These are phyloP conservation scores for Gavia stellata DNA, from an alignment of 2,113 vertebrate species.

Conservation along the genomic window DNA sequence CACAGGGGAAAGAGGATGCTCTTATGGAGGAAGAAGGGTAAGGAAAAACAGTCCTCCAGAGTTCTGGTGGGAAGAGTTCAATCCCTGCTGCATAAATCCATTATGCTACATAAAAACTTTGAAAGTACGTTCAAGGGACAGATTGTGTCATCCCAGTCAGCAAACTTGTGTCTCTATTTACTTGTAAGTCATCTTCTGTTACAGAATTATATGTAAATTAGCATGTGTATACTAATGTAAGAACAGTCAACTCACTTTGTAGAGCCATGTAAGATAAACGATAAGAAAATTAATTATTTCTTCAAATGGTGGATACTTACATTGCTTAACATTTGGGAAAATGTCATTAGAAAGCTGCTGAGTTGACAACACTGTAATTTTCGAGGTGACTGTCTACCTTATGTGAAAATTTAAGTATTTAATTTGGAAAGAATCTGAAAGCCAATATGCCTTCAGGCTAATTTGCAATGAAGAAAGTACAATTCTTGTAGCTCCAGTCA, in stretches of 20 bases:
- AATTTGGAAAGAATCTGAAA: background rate
- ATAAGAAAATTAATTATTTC: background rate
- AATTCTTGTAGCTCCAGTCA: background rate
- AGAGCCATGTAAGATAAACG: background rate
- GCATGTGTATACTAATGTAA: background rate
- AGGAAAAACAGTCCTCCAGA: background rate
- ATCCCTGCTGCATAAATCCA: background rate
- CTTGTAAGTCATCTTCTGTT: background rate
- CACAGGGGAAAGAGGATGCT: slow-evolving; percentile 73
- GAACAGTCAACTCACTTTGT: background rate
- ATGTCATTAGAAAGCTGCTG: background rate
- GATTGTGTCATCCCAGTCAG: background rate
- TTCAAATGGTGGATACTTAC: background rate
- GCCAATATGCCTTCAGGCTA: background rate
- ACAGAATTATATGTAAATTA: background rate
- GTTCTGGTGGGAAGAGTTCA: background rate
- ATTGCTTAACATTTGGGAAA: background rate
- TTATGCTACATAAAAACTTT: background rate
- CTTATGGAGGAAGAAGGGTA: slow-evolving; percentile 77
- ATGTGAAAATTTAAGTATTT: background rate
- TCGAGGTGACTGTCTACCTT: background rate
- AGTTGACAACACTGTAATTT: background rate
- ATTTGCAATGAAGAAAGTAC: background rate
- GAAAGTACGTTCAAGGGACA: background rate
- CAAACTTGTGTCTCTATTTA: background rate